These are phyloP conservation scores for Parapsyche elsis DNA, from an alignment of 1,140 invertebrate genomes.

Conservation along the genomic window DNA sequence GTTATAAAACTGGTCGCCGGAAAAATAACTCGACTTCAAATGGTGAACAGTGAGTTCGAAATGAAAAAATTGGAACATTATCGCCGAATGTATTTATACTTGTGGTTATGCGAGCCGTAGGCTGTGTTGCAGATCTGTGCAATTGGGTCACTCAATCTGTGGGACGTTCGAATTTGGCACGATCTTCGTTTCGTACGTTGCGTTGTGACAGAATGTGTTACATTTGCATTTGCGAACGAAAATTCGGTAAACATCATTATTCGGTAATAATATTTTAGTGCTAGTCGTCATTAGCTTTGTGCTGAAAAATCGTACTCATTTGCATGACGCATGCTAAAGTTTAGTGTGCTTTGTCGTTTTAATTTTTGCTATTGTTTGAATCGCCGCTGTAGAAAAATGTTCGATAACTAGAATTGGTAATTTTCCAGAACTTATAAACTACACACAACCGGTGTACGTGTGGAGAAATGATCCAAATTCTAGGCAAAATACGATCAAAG, in stretches of 20 bases:
- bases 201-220: neutral
- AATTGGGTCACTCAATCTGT: slow-evolving; percentile 32
- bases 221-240: neutral
- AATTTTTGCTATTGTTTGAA: no score
- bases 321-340: no score
- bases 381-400: no score
- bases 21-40: no score
- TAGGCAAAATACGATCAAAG: slow-evolving; percentile 88
- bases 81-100: neutral
- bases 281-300: no score
- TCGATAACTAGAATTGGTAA: no score
- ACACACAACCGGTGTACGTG: slow-evolving; percentile 94
- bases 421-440: slow-evolving; percentile 86
- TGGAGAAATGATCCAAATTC: slow-evolving; percentile 93
- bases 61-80: neutral
- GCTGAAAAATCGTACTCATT: no score
- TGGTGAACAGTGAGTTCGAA: no score
- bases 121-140: slow-evolving; percentile 22
- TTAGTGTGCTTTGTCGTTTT: no score
- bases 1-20: slow-evolving; percentile 19
- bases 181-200: neutral
- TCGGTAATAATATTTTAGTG: no score
- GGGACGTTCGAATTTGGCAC: slow-evolving; percentile 16
- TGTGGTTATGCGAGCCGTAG: neutral
- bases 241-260: no score